phyloP scores from a whole-genome alignment of 2,888 invertebrate species.

The Octodonta nipae region DNA sequence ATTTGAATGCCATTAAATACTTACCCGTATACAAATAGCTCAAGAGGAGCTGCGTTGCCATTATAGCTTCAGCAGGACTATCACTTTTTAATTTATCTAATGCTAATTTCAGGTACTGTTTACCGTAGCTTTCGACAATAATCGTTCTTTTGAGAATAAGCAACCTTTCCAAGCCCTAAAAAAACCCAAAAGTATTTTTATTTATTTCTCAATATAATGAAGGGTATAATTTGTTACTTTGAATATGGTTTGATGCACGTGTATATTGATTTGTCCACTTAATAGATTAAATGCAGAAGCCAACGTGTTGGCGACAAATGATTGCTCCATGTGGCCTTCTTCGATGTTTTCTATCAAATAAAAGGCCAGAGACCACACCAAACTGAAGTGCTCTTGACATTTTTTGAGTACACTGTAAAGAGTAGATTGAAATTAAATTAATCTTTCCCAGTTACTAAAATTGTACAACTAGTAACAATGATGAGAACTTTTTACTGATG shows the following conservation, averaged over 20 bases:
- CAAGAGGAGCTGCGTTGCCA: conserved; percentile 59
- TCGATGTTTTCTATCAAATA: conserved; percentile 61
- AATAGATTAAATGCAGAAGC: conserved; percentile 43
- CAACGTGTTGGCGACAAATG: conserved; percentile 44
- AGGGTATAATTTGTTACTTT: conserved; percentile 22
- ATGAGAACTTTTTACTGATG: too few species aligned
- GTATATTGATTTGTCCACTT: conserved; percentile 10
- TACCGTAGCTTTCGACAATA: conserved; percentile 43
- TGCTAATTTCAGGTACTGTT: conserved; percentile 54
- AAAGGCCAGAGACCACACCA: conserved; percentile 63
- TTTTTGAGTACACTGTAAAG: conserved; percentile 25
- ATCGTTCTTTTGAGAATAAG: conserved; percentile 41
- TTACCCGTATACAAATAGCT: conserved; percentile 66
- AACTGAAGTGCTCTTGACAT: conserved; percentile 49
- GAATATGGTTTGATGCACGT: conserved; percentile 21
- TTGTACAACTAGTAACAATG: too few species aligned
- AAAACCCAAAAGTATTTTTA: conserved; percentile 11
- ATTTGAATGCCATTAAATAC: conserved; percentile 19
- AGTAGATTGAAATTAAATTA: conserved; percentile 1
- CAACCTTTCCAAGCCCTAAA: conserved; percentile 57
- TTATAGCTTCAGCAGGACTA: conserved; percentile 54
- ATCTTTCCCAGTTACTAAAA: neutral
- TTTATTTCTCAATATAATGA: neutral
- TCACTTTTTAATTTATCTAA: conserved; percentile 54
- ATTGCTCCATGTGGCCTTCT: conserved; percentile 46